Evolutionary conservation across 2,888 invertebrate species (phyloP), one percentile per base, ranked within the genome.

Genomic region (Melolontha melolontha): DNA sequence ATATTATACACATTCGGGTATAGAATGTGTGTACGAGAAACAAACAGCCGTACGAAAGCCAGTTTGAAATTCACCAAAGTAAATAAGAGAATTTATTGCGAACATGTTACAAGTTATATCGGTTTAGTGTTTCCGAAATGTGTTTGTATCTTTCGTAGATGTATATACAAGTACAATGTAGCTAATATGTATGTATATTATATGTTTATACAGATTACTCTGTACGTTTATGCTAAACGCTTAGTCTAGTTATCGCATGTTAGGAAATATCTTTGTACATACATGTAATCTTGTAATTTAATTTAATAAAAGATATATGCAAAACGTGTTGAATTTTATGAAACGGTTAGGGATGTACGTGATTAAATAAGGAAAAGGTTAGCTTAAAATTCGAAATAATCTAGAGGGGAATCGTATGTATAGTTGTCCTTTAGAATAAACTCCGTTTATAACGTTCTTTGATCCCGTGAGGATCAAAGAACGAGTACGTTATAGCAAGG

Each of bases 11-110:
- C 44, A 57, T 42, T 27, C 42, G n/a, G n/a, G 42, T 54, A 16
- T 34, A 34, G n/a, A 27, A 44, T 27, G 1, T 57, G 12, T 57
- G 22, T 57, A 7, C 42, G 22, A 41, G 27, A 7, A 44, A 17
- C 42, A 10, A 10, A 57, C 2, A 57, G 10, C 57, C 27, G 57
- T 22, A 22, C 22, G 42, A 57, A 57, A 57, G 57, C 57, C 57
- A 57, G 44, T 57, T 57, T 44, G 27, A 42, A 57, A 57, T 42
- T 57, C 22, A 57, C 57, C 57, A 57, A 57, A 57, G 57, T 42
- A 57, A 57, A 44, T 44, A 41, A 10, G 40, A 44, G 42, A 44
- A 57, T 39, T 54, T 39, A 40, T 54, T 39, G 52, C 39, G 34
- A 51, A 51, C 34, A 39, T 34, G 14, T n/a, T n/a, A n/a, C n/a